A percentile compares a stretch with the other conserved stretches of the same genome.
These are phyloP conservation scores for Digitonthophagus gazella DNA, from an alignment of 2,888 invertebrate species.

Conservation along the genomic window DNA sequence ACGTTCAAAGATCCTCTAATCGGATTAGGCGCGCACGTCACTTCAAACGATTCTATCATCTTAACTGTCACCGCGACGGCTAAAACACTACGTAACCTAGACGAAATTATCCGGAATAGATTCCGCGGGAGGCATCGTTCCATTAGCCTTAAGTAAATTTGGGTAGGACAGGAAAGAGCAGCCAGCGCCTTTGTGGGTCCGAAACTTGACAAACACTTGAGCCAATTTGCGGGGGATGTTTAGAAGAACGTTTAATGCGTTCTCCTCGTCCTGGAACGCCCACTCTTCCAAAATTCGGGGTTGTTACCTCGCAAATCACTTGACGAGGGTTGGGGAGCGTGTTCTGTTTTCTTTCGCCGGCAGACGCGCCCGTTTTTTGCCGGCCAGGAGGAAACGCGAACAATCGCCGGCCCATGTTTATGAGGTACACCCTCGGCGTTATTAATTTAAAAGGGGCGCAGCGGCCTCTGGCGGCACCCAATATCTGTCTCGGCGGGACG, in stretches of 20 bases:
- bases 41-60: neutral
- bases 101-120: neutral
- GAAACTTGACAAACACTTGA: neutral
- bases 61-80: too few relatives aligned
- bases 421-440: conserved; percentile 28
- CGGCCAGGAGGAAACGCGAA: neutral
- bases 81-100: neutral
- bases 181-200: neutral
- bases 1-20: neutral
- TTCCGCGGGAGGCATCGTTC: neutral
- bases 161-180: neutral
- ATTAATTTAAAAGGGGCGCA: conserved; percentile 35
- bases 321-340: conserved; percentile 4
- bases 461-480: conserved; percentile 35
- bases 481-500: conserved; percentile 39
- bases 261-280: neutral
- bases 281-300: neutral
- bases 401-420: neutral
- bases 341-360: conserved; percentile 13
- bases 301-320: conserved; percentile 16
- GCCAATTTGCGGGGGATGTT: neutral
- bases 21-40: neutral
- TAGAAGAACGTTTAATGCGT: neutral
- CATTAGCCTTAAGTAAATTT: neutral
- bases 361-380: neutral